A percentile compares a stretch with the other conserved stretches of the same genome.
Evolutionary conservation across 2,113 vertebrate species (phyloP).

Genomic region (Orthochromis malagaraziensis): DNA sequence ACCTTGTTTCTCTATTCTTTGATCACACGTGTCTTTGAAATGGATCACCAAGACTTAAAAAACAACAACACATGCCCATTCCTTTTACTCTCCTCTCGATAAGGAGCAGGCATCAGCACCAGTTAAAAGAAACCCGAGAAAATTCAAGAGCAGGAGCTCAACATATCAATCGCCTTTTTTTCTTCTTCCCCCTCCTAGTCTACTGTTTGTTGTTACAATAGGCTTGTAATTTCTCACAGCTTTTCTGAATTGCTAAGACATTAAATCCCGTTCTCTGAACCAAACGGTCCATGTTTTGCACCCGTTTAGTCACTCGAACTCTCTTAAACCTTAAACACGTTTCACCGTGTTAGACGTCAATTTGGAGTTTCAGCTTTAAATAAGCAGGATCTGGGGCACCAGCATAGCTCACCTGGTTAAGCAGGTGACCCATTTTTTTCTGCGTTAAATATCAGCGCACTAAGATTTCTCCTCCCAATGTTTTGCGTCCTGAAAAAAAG

Average conservation of each 20-base stretch:
- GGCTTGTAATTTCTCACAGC: background rate
- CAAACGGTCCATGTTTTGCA: background rate
- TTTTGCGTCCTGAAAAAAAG: background rate
- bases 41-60: background rate
- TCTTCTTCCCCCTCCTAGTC: background rate
- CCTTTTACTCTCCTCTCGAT: background rate
- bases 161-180: background rate
- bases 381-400: background rate
- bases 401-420: background rate
- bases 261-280: background rate
- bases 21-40: conserved; percentile 12
- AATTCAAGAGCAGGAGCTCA: conserved; percentile 30
- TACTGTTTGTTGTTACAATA: background rate
- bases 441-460: background rate
- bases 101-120: conserved; percentile 42
- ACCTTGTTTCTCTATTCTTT: background rate
- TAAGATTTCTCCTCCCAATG: background rate
- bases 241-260: background rate
- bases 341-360: background rate
- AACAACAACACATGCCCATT: background rate
- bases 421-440: background rate
- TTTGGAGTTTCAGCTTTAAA: background rate
- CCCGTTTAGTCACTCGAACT: background rate
- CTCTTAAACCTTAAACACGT: background rate
- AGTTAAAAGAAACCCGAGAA: conserved; percentile 12